Evolutionary conservation across 1,140 invertebrate species (phyloP), one percentile per base, ranked within the genome.

Genomic region (Parapsyche elsis): DNA sequence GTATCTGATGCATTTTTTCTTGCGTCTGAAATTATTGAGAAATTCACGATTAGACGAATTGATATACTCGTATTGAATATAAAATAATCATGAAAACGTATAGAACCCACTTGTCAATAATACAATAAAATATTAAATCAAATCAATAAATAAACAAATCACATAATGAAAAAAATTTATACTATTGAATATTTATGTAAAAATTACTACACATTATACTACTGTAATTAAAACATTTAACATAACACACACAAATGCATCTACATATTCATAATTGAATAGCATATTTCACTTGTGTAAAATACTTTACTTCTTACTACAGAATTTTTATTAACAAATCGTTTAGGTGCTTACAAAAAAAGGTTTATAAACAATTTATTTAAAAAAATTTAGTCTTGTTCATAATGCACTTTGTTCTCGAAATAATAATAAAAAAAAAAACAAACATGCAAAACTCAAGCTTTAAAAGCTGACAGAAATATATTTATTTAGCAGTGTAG

Each of bases 1-100:
- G 90, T 98, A 98, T 81, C 97, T 94, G 87, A 98, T 96, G 92
- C 97, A 99, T 91, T 98, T 98, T 91, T 99, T 99, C 92, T 99
- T 99, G 91, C 97, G 95, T 91, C 97, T 98, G 91, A 38, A 30
- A 71, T 5, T 73, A 71, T 14, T 5, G 9, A 71, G 2, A 71
- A 12, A 21, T 12, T 1, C 19, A 30, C 61, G 21, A 30, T 67
- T 67, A 53, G 12, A 53, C 19, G 16, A 5, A 61, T 9, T 21
- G 10, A 7, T 4, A 67, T 67, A 23, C 21, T 12, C 14, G 19
- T 67, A 24, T 67, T 21, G 49, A 67, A 71, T 57, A 76, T 74
- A 71, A 5, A 53, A 44, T n/a, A 38, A 38, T 73, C 23, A 81
- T 81, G 81, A 83, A 80, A 84, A 84, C 83, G 73, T 78, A 83